Conservation (phyloP, 2,797 vertebrate genomes). For the Lutjanus campechanus region DNA sequence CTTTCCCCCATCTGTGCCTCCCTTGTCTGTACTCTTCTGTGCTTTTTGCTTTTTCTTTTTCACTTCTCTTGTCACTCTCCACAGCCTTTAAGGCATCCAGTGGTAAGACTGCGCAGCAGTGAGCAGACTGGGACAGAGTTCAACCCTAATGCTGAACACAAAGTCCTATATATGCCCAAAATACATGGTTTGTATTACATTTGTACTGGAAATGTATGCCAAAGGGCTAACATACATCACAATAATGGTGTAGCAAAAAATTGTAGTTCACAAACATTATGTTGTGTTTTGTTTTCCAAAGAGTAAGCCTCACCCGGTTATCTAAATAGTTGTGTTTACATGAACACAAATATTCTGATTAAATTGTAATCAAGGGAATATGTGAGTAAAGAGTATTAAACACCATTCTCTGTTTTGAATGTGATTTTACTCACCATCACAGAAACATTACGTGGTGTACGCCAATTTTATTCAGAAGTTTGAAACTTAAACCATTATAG, state of each 20-base stretch:
- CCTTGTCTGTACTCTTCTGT: slow-evolving; percentile 41
- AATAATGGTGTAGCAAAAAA: background rate
- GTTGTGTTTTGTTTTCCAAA: background rate
- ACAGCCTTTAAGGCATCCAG: slow-evolving; percentile 65
- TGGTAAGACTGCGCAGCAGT: slow-evolving; percentile 53
- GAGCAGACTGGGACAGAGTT: slow-evolving; percentile 36
- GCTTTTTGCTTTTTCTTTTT: slow-evolving; percentile 53
- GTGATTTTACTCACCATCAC: background rate
- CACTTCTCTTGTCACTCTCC: slow-evolving; percentile 63
- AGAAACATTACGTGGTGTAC: background rate
- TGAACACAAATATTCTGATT: background rate
- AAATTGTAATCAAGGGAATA: background rate
- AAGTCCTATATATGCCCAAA: background rate
- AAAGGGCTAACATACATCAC: background rate
- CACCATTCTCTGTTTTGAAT: too few relatives aligned
- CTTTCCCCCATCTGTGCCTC: slow-evolving; percentile 65
- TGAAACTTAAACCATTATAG: background rate
- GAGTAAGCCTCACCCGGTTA: background rate
- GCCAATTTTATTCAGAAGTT: background rate
- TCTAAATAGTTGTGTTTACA: background rate
- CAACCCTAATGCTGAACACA: slow-evolving; percentile 30
- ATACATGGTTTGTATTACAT: background rate
- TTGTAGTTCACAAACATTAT: background rate
- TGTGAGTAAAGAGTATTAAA: background rate
- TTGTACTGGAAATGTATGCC: background rate